phyloP scores from a whole-genome alignment of 2,888 invertebrate genomes.

The Cheilosia urbana region DNA sequence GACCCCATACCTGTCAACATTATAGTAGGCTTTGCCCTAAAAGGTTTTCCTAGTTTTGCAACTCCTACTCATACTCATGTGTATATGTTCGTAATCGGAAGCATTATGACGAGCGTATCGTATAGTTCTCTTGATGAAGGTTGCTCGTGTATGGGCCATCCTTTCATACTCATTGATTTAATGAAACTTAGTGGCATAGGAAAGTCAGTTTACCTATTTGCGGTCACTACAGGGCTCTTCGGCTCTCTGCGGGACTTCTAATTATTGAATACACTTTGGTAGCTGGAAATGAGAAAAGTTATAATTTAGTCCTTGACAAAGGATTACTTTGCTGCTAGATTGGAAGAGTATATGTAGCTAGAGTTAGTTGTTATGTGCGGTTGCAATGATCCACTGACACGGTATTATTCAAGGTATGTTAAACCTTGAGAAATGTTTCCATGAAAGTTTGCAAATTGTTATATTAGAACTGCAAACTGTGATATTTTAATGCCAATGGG shows the following conservation, averaged over 20 bases:
- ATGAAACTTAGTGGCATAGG: conserved; percentile 44
- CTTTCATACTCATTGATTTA: conserved; percentile 49
- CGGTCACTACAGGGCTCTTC: conserved; percentile 40
- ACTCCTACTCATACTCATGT: conserved; percentile 10
- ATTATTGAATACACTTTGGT: conserved; percentile 67
- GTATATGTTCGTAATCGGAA: conserved; percentile 43
- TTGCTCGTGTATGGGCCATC: conserved; percentile 35
- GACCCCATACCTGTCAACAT: conserved; percentile 30
- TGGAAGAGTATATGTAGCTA: neutral
- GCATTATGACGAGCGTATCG: conserved; percentile 63
- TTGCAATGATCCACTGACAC: conserved; percentile 12
- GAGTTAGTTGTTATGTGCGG: conserved; percentile 4
- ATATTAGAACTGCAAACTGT: too few relatives aligned
- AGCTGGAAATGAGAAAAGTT: conserved; percentile 69
- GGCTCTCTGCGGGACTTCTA: conserved; percentile 50
- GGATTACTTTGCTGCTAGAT: conserved; percentile 54
- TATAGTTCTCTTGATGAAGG: conserved; percentile 63
- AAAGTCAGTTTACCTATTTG: conserved; percentile 43
- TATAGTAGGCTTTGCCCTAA: conserved; percentile 59
- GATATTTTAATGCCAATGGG: too few relatives aligned
- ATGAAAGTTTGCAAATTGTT: too few relatives aligned
- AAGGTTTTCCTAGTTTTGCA: conserved; percentile 71
- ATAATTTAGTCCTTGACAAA: conserved; percentile 56
- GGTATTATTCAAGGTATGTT: conserved; percentile 36
- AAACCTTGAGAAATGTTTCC: too few relatives aligned